Conservation (phyloP, 2,888 invertebrate genomes). For the Dryocosmus kuriphilus region DNA sequence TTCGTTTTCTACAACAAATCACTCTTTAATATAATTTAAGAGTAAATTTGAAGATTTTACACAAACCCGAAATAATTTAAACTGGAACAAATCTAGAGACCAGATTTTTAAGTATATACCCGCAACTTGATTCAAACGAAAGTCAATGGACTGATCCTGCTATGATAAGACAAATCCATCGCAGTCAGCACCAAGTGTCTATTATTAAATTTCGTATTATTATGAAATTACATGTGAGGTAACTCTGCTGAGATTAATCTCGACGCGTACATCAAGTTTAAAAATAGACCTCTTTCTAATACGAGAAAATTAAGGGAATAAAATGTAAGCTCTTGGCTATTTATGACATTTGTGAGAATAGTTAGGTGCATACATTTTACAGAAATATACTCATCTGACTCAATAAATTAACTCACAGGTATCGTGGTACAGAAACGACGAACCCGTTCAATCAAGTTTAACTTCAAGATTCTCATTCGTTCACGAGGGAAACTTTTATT, state of each 20-base stretch:
- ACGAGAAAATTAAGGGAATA: neutral
- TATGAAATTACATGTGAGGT: conserved; percentile 33
- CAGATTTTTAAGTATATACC: neutral
- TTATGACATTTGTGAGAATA: no score
- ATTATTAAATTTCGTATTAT: conserved; percentile 65
- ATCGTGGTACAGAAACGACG: conserved; percentile 92
- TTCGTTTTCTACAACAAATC: no score
- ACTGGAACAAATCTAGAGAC: no score
- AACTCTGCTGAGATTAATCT: neutral
- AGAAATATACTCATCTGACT: neutral
- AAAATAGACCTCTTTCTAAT: neutral
- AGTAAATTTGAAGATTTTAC: no score
- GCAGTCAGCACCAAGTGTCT: conserved; percentile 22
- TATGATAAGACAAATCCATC: neutral
- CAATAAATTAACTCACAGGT: conserved; percentile 80
- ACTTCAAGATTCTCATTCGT: conserved; percentile 87
- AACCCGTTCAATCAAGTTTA: conserved; percentile 86
- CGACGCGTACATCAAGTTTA: neutral
- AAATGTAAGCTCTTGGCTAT: neutral
- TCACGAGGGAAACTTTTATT: conserved; percentile 92
- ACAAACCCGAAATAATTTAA: no score
- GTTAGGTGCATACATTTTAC: no score
- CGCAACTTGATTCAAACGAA: neutral
- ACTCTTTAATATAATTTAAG: no score
- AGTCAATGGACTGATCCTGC: neutral